A percentile compares a stretch with the other conserved stretches of the same genome.
Conservation (phyloP, 2,888 invertebrate genomes). For the Coecobrya sp. region DNA sequence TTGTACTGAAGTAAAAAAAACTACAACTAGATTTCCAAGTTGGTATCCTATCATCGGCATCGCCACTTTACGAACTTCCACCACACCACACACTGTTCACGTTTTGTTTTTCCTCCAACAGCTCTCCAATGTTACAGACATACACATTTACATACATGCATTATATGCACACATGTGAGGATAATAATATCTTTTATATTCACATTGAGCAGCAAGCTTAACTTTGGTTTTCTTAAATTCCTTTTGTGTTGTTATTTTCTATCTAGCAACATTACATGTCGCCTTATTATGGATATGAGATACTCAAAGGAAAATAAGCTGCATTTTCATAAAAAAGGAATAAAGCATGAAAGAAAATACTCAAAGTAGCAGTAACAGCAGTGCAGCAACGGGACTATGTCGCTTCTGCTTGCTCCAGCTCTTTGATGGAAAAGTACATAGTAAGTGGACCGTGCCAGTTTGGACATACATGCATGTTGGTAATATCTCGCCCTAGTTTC, state of each 20-base stretch:
- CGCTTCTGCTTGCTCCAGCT: background rate
- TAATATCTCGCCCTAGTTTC: background rate
- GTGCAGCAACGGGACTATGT: background rate
- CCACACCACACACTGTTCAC: background rate
- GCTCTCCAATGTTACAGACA: background rate
- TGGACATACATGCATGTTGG: background rate
- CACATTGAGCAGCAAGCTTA: conserved; percentile 11
- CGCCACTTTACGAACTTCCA: conserved; percentile 31
- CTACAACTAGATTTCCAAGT: background rate
- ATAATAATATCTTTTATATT: conserved; percentile 43
- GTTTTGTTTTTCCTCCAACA: background rate
- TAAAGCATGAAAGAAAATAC: background rate
- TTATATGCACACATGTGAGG: conserved; percentile 11
- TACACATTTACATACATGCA: conserved; percentile 32
- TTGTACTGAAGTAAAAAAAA: conserved; percentile 19
- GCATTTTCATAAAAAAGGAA: conserved; percentile 50
- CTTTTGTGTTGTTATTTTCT: conserved; percentile 25
- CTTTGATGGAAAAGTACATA: background rate
- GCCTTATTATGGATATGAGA: conserved; percentile 21
- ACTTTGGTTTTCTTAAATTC: background rate
- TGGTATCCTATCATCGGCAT: background rate
- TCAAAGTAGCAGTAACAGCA: background rate
- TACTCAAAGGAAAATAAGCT: conserved; percentile 33
- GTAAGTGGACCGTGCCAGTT: conserved; percentile 31
- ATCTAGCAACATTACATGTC: conserved; percentile 21